Evolutionary conservation across 2,797 vertebrate species (phyloP).

Genomic region (Acanthopagrus latus): DNA sequence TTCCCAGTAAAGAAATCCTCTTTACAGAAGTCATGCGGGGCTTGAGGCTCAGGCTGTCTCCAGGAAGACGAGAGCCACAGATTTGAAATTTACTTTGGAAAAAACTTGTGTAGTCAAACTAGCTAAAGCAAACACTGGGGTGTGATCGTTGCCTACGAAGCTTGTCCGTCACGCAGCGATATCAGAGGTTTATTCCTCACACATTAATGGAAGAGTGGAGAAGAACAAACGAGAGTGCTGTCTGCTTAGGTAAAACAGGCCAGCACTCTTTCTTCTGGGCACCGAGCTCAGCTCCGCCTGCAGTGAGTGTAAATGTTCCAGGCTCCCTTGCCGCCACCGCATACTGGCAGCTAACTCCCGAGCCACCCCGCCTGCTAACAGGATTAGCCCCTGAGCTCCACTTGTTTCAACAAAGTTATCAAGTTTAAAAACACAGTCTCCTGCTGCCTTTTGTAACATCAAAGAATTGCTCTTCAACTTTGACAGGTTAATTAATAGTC

Average conservation of each 20-base stretch:
- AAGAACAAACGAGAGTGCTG: slow-evolving; percentile 40
- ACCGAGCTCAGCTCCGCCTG: slow-evolving; percentile 55
- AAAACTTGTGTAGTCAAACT: slow-evolving; percentile 38
- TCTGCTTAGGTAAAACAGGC: slow-evolving; percentile 51
- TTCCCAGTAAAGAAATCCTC: slow-evolving; percentile 59
- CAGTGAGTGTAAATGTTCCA: slow-evolving; percentile 68
- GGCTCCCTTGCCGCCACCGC: slow-evolving; percentile 49
- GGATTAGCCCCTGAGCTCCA: slow-evolving; percentile 70
- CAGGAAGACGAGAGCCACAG: slow-evolving; percentile 39
- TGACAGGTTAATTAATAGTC: slow-evolving; percentile 71
- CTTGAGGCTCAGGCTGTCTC: slow-evolving; percentile 48
- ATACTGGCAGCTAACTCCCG: slow-evolving; percentile 62
- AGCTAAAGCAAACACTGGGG: slow-evolving; percentile 57
- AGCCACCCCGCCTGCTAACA: slow-evolving; percentile 63
- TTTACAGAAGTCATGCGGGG: slow-evolving; percentile 48
- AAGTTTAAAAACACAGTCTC: slow-evolving; percentile 64
- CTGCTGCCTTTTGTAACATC: slow-evolving; percentile 58
- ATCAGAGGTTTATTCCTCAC: slow-evolving; percentile 30
- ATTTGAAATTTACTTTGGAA: slow-evolving; percentile 55
- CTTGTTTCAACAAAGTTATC: slow-evolving; percentile 75
- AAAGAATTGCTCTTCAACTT: slow-evolving; percentile 53
- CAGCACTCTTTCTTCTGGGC: slow-evolving; percentile 41
- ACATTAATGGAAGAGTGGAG: slow-evolving; percentile 46
- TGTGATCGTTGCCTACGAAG: slow-evolving; percentile 29
- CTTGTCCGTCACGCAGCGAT: slow-evolving; percentile 25